A percentile compares a stretch with the other conserved stretches of the same genome.
phyloP scores from a whole-genome alignment of 2,888 invertebrate species.

The Cecidostiba fungosa region DNA sequence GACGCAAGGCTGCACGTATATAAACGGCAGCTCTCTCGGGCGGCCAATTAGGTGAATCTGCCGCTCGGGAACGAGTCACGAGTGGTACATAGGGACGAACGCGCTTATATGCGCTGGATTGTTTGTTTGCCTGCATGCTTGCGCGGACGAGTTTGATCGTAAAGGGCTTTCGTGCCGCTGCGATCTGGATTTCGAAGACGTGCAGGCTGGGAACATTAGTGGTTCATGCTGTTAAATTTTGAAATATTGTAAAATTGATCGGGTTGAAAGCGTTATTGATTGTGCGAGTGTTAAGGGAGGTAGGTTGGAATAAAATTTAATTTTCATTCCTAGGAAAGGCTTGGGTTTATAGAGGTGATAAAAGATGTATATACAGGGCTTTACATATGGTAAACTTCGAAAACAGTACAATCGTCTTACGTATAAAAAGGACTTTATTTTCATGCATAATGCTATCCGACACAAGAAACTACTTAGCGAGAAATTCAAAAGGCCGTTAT shows the following conservation, averaged over 20 bases:
- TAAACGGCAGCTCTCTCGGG: neutral
- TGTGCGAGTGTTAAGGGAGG: too few relatives aligned
- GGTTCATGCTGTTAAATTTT: too few relatives aligned
- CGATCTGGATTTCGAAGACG: neutral
- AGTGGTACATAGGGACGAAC: neutral
- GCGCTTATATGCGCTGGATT: neutral
- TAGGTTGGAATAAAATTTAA: too few relatives aligned
- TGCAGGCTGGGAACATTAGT: too few relatives aligned
- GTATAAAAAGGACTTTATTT: neutral
- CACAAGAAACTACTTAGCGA: constrained; percentile 34
- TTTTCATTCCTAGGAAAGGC: neutral
- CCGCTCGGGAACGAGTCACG: neutral
- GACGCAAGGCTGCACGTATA: neutral
- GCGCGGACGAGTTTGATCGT: neutral
- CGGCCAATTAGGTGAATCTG: neutral
- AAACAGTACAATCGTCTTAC: neutral
- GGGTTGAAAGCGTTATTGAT: too few relatives aligned
- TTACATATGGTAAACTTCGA: neutral
- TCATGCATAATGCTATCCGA: neutral
- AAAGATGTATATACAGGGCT: neutral
- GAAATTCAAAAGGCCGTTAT: neutral
- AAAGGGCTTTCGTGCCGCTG: neutral
- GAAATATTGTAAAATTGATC: too few relatives aligned
- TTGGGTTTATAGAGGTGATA: neutral
- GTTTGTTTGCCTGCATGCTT: neutral